A percentile compares a stretch with the other conserved stretches of the same genome.
Conservation (phyloP, 1,140 invertebrate genomes). For the Bombyx mori region DNA sequence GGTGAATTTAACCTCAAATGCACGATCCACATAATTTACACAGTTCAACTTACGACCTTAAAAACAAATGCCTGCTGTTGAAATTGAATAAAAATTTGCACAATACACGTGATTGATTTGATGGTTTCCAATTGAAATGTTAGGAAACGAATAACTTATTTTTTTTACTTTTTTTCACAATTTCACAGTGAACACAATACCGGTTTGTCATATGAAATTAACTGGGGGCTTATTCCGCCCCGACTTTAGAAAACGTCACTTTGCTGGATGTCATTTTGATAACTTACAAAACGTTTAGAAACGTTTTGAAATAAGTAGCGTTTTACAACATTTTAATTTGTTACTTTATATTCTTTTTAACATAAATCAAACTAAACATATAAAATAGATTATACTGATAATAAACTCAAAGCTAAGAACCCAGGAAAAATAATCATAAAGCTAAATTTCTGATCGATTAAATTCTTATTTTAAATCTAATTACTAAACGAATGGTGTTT, state of each 20-base stretch:
- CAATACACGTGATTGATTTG: constrained; percentile 10
- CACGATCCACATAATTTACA: constrained; percentile 26
- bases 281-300: too few relatives aligned
- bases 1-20: constrained; percentile 21
- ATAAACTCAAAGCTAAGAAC: too few relatives aligned
- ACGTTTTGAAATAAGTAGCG: too few relatives aligned
- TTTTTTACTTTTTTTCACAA: constrained; percentile 6
- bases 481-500: neutral
- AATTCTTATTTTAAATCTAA: too few relatives aligned
- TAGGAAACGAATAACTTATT: constrained; percentile 1
- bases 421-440: constrained; percentile 1
- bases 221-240: constrained; percentile 1
- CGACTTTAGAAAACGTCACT: too few relatives aligned
- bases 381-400: too few relatives aligned
- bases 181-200: constrained; percentile 5
- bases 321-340: too few relatives aligned
- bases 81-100: constrained; percentile 4
- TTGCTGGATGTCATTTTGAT: too few relatives aligned
- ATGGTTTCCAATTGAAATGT: constrained; percentile 6
- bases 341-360: too few relatives aligned
- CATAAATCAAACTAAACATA: too few relatives aligned
- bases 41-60: constrained; percentile 24
- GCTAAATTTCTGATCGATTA: neutral
- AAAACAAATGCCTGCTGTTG: constrained; percentile 18
- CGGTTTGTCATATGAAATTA: constrained; percentile 16